Evolutionary conservation across 2,888 invertebrate genomes (phyloP), one percentile per base, ranked within the genome.

Genomic region (Parasteatoda lunata): DNA sequence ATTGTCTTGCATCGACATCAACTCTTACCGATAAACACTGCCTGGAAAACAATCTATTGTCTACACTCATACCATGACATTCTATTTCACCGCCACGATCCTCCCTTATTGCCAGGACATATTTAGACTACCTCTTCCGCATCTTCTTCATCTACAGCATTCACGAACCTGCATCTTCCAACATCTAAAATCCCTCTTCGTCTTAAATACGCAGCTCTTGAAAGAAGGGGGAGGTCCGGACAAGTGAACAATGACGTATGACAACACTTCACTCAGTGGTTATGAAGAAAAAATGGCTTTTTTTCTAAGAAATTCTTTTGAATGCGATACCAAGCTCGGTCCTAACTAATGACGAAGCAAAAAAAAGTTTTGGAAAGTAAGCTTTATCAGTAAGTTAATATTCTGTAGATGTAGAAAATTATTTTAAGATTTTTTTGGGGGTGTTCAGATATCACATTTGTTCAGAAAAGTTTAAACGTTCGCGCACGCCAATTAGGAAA

Each of bases 71-170:
- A 30, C 30, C 30, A 30, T 30, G 30, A 30, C 30, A 30, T 30
- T 30, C 30, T 30, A 30, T 30, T 30, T 30, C 30, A 30, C 30
- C 30, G 30, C 30, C 30, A 30, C 30, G 30, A 30, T 30, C 13
- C 59, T 13, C 7, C 59, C 59, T 59, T 59, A 4, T 59, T 86
- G 85, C 85, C 85, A 86, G 77, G 80, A 86, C 85, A 71, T 59
- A 70, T 86, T 86, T 86, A 86, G 85, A 86, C 72, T 80, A 8
- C 69, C 48, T 45, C 73, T 68, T 70, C 30, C 70, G 64, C 66
- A 30, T 15, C 77, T 70, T 51, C 70, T 80, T 69, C 73, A 52
- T 69, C 75, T 48, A 66, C 54, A 51, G 54, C 71, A 49, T 69
- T 79, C 71, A 51, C 30, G 59, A 72, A 72, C 59, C 73, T 49